Base-by-base conservation (phyloP, 2,888 invertebrate genomes). In the Yponomeuta cagnagella region DNA sequence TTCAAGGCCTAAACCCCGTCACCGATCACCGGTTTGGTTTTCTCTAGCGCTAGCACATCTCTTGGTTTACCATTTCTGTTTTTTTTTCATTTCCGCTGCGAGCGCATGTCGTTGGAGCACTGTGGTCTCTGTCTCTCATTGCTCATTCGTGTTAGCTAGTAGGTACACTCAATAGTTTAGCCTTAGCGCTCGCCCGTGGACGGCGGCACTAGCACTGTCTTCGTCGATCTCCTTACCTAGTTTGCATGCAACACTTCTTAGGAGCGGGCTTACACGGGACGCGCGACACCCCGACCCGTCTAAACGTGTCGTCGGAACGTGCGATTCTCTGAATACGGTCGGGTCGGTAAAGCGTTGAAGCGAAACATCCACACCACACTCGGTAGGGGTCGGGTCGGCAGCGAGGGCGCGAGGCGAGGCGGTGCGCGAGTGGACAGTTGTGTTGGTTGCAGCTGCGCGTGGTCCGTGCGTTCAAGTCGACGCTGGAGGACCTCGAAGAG, bases 391-490 rank as follows among this genome's bases (percentile, higher is more conserved):
- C 71, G 76, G 71, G 73, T 74, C 74, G 74, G 76, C 74, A 73
- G 84, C 83, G 83, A 79, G 84, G 80, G 85, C 82, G 82, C 87
- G 85, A 86, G 88, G 75, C 74, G 72, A 74, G 72, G 72, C 73
- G 74, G 93, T 93, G 93, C 93, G 94, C 74, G 75, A 58, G 52
- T 58, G 52, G 52, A 58, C 52, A 58, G 52, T 76, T 76, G 10
- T 80, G 79, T 80, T 83, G 94, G 95, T 97, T 97, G 95, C 98
- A 99, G 99, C 96, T 99, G 94, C 98, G 99, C 94, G 99, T 99
- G 94, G 98, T 99, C 94, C 97, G 98, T 94, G 99, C 99, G 91
- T 99, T 99, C 97, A 98, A 97, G 95, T 98, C 98, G 86, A 98
- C 97, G 88, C 95, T 99, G 95, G 99, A 99, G 95, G 99, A 99